Conservation (phyloP, 2,888 invertebrate species). For the Caenorhabditis sp. region DNA sequence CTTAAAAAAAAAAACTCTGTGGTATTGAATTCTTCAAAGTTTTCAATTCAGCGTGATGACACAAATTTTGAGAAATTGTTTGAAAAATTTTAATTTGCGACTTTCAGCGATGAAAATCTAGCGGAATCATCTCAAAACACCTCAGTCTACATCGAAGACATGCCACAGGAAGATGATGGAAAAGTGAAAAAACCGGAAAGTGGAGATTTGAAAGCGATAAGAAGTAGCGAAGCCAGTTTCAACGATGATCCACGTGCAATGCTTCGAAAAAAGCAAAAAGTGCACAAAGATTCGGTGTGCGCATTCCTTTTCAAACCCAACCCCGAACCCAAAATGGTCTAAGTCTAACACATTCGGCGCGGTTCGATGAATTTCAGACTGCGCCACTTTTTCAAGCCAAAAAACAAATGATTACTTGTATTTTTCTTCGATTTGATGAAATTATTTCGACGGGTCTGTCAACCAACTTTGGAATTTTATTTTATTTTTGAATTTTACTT, state of each 20-base stretch:
- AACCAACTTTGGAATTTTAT: no score
- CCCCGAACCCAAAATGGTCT: constrained; percentile 36
- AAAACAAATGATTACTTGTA: no score
- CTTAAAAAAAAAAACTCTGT: neutral
- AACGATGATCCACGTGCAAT: constrained; percentile 48
- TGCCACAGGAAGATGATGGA: constrained; percentile 15
- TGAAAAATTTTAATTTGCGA: no score
- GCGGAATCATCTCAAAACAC: constrained; percentile 19
- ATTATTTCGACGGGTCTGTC: no score
- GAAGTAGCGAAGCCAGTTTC: constrained; percentile 13
- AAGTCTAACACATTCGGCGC: neutral
- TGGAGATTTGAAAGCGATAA: constrained; percentile 24
- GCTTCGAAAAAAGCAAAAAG: constrained; percentile 48
- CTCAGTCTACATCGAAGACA: constrained; percentile 26
- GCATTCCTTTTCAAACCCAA: constrained; percentile 48
- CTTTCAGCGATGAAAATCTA: constrained; percentile 28
- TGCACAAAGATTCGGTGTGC: constrained; percentile 55
- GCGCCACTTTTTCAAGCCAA: no score
- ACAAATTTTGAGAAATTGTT: no score
- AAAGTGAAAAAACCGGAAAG: constrained; percentile 37
- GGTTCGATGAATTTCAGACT: no score
- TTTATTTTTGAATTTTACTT: no score
- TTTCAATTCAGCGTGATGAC: no score
- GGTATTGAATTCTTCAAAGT: no score
- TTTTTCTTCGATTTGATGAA: no score